These are phyloP conservation scores for Naja naja DNA, from an alignment of 2,113 vertebrate genomes.

Conservation along the genomic window DNA sequence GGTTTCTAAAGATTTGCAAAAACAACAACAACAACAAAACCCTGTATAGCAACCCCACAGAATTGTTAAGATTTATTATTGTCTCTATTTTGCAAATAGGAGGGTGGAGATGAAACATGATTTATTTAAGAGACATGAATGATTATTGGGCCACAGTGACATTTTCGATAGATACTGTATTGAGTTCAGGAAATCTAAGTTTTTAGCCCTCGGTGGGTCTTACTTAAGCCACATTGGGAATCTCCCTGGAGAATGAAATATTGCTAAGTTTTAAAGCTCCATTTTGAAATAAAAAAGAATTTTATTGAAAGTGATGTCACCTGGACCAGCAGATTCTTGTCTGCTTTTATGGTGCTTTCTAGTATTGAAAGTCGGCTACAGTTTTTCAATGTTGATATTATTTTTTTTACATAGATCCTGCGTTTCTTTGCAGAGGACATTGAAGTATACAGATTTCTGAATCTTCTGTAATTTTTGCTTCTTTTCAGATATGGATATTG, in stretches of 20 bases:
- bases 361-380: neutral
- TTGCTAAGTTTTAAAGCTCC: neutral
- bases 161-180: neutral
- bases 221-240: neutral
- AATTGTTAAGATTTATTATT: neutral
- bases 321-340: neutral
- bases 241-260: neutral
- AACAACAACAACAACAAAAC: neutral
- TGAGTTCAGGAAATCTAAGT: neutral
- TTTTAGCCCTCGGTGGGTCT: neutral
- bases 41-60: neutral
- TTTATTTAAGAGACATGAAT: neutral
- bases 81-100: neutral
- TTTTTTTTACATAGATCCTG: neutral
- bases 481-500: neutral
- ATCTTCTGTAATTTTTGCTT: neutral
- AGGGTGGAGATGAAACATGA: neutral
- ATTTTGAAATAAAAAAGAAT: neutral
- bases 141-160: neutral
- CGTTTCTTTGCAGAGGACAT: neutral
- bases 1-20: neutral
- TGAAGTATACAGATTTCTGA: neutral
- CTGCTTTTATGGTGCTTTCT: neutral
- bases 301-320: neutral
- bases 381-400: neutral